Evolutionary conservation across 2,797 vertebrate genomes (phyloP).

Genomic region (Brachyrhaphis roseni): DNA sequence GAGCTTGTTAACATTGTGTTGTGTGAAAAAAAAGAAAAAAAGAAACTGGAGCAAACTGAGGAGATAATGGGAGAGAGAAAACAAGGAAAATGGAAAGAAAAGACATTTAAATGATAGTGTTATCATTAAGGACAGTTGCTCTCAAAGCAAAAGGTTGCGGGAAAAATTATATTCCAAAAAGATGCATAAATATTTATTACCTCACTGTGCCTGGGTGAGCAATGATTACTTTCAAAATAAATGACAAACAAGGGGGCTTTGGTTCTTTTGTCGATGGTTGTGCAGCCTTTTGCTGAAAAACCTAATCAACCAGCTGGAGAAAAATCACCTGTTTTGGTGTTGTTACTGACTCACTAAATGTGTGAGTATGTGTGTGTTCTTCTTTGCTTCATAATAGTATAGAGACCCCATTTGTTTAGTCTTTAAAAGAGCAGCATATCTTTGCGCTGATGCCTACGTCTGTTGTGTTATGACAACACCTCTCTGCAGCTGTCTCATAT

Average conservation of each 20-base stretch:
- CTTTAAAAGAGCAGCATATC: constrained; percentile 66
- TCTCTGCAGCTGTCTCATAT: constrained; percentile 65
- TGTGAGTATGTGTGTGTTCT: constrained; percentile 18
- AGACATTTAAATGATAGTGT: constrained; percentile 72
- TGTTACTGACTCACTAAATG: constrained; percentile 48
- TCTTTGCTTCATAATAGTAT: constrained; percentile 57
- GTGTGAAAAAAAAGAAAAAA: constrained; percentile 26
- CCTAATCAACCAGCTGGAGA: constrained; percentile 61
- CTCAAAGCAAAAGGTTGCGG: constrained; percentile 57
- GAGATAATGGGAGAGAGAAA: constrained; percentile 61
- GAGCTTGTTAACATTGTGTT: constrained; percentile 75
- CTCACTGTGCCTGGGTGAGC: constrained; percentile 52
- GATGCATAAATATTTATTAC: constrained; percentile 73
- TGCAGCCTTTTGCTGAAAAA: constrained; percentile 50
- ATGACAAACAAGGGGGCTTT: constrained; percentile 67
- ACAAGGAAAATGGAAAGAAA: constrained; percentile 54
- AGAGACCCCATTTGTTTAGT: constrained; percentile 73
- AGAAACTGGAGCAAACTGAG: constrained; percentile 32
- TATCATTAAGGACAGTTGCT: constrained; percentile 67
- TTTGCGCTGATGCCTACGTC: constrained; percentile 76
- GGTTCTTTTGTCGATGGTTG: constrained; percentile 57
- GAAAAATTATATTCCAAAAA: constrained; percentile 60
- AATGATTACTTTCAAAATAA: constrained; percentile 68
- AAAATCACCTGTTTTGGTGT: constrained; percentile 54
- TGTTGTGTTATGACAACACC: constrained; percentile 73